Evolutionary conservation across 2,797 vertebrate species (phyloP).

Genomic region (Sebastes hubbsi): DNA sequence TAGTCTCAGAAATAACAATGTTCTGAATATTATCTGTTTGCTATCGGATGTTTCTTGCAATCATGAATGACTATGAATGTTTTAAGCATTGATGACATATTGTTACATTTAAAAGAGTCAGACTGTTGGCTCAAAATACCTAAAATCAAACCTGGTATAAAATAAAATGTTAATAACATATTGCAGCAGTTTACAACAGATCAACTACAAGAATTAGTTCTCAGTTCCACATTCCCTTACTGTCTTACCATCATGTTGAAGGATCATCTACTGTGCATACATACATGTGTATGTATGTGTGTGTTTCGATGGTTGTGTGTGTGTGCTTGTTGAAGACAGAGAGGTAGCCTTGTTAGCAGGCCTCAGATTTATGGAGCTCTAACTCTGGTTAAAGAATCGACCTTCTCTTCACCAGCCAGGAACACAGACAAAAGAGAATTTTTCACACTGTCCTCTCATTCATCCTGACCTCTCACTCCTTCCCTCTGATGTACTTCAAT

Average conservation of each 20-base stretch:
- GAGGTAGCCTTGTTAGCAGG: conserved; percentile 50
- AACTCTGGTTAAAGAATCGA: conserved; percentile 60
- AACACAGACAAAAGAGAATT: conserved; percentile 68
- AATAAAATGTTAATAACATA: not conserved
- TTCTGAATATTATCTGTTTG: not conserved
- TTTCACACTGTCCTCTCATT: conserved; percentile 65
- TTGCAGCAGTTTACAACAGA: not conserved
- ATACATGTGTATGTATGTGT: not conserved
- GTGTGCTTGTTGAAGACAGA: conserved; percentile 31
- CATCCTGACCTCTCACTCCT: conserved; percentile 58
- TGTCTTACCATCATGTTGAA: not conserved
- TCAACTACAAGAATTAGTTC: not conserved
- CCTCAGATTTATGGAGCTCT: conserved; percentile 68
- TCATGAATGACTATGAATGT: not conserved
- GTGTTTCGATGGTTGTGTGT: not conserved
- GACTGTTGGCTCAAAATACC: not conserved
- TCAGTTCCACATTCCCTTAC: not conserved
- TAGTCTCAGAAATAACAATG: not conserved
- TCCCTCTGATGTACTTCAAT: conserved; percentile 65
- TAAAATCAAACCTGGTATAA: not conserved
- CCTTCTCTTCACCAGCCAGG: conserved; percentile 59
- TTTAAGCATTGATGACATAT: not conserved
- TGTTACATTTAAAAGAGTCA: not conserved
- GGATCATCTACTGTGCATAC: conserved; percentile 1
- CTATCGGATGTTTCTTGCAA: not conserved